Base-by-base conservation (phyloP, 2,888 invertebrate species). In the Acanthococcus lagerstroemiae region DNA sequence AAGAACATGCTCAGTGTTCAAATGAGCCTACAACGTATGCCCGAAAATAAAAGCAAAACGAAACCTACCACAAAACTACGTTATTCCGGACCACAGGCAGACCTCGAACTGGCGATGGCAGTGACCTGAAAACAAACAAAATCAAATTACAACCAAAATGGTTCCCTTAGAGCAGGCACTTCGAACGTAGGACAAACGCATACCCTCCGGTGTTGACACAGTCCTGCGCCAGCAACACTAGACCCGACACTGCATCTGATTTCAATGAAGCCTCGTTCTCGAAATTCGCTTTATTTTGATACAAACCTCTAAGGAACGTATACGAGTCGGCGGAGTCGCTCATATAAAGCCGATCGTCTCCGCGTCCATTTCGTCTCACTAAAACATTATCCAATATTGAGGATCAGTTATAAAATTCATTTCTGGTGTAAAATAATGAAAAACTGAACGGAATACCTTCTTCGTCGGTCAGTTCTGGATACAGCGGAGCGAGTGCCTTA, bases 341-440 rank as follows among this genome's bases (percentile, higher is more conserved):
- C 24, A 97, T 83, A 78, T 96, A 99, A 30, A 97, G 78, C n/a
- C 89, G 81, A 77, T 95, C 94, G 74, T 88, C 85, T 1, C 97
- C 96, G 68, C 86, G 82, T 65, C 87, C 80, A 78, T 99, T 97
- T 63, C 97, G 84, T 70, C 81, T 82, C 60, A 22, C 86, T 87
- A 73, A 25, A 3, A n/a, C n/a, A n/a, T n/a, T n/a, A n/a, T n/a
- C n/a, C n/a, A n/a, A n/a, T n/a, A n/a, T n/a, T n/a, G n/a, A n/a
- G 9, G 27, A 50, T 30, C 55, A 26, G 9, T 7, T 54, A 54
- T 12, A 12, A 9, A 37, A 48, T 44, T 15, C 19, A 50, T 48
- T 19, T 22, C 55, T 58, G n/a, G 58, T 60, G 60, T 45, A 67
- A 21, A 63, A 67, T 30, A 60, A 30, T 25, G 37, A 37, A 67